Evolutionary conservation across 2,113 vertebrate species (phyloP), one percentile per base, ranked within the genome.

Genomic region (Junco hyemalis): DNA sequence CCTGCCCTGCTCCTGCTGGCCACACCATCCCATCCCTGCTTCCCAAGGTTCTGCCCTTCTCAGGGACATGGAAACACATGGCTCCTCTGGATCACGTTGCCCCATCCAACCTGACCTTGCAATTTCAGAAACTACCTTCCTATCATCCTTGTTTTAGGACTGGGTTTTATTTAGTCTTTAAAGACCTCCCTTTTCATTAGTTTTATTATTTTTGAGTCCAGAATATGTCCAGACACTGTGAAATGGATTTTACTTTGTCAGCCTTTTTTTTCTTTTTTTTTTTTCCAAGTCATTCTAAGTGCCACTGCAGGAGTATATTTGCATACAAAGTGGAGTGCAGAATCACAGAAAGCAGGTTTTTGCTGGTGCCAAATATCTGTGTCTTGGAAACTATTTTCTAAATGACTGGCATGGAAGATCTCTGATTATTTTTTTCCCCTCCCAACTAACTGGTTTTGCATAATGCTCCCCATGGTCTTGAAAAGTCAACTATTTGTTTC

Each of bases 321-420:
- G 87, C 90, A 88, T 90, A 69, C 78, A 28, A 24, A 69, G 78
- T 82, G 53, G 50, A 90, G 71, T 16, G 26, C 73, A 77, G 71
- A 93, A 65, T 85, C 59, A 59, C 84, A 69, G 70, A 72, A 86
- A 45, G 84, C 71, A 74, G 51, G 28, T 93, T 96, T 92, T 88
- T 60, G 60, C 38, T 2, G 1, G 42, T 60, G 54, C 66, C 81
- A 93, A 81, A 82, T 76, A 91, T 56, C 54, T 73, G 16, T 72
- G 54, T 90, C 59, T 59, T 92, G 59, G 33, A 96, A 88, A 73
- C 76, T 54, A 2, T 51, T 94, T 72, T 93, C 85, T 80, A 88
- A 93, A 94, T 93, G 81, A 83, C 57, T 92, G 18, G 20, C 2
- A 3, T 35, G 63, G 45, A 89, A 63, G 65, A 11, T 12, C 50